Evolutionary conservation across 30 jellyfish, hydroid and myxozoan genomes (phyloP).

Genomic region (Aurelia sp.): DNA sequence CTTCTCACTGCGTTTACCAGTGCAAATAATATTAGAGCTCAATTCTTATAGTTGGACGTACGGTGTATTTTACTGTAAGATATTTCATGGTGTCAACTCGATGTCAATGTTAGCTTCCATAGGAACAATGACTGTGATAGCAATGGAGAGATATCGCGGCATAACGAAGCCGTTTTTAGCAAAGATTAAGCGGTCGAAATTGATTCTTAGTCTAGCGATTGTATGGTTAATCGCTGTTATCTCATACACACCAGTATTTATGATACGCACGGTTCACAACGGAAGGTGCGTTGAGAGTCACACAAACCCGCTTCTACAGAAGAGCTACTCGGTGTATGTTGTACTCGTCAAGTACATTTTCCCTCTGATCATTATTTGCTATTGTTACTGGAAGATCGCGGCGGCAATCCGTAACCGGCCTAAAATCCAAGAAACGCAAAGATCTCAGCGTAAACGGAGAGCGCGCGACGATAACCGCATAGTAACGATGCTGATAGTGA

Average conservation of each 20-base stretch:
- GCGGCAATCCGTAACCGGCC: conserved; percentile 40
- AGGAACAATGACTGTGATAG: conserved; percentile 66
- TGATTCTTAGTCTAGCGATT: conserved; percentile 8
- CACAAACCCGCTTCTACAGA: background rate
- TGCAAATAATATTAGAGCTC: conserved; percentile 39
- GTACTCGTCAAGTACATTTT: conserved; percentile 50
- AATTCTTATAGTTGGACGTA: conserved; percentile 20
- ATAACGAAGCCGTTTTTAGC: conserved; percentile 7
- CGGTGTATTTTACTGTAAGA: conserved; percentile 50
- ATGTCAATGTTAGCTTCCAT: conserved; percentile 59
- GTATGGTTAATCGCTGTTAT: conserved; percentile 52
- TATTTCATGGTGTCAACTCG: conserved; percentile 59
- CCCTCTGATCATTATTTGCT: conserved; percentile 48
- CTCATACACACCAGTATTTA: conserved; percentile 42
- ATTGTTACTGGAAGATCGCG: conserved; percentile 51
- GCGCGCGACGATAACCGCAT: conserved; percentile 51
- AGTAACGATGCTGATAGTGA: conserved; percentile 32
- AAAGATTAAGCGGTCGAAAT: conserved; percentile 20
- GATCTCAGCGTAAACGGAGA: conserved; percentile 28
- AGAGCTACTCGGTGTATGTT: conserved; percentile 29
- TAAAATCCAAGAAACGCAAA: background rate
- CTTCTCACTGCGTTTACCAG: conserved; percentile 58
- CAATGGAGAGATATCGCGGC: conserved; percentile 76
- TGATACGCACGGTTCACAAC: conserved; percentile 11
- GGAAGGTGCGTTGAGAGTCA: conserved; percentile 44